Evolutionary conservation across 2,888 invertebrate species (phyloP).

Genomic region (Drosophila mercatorum): DNA sequence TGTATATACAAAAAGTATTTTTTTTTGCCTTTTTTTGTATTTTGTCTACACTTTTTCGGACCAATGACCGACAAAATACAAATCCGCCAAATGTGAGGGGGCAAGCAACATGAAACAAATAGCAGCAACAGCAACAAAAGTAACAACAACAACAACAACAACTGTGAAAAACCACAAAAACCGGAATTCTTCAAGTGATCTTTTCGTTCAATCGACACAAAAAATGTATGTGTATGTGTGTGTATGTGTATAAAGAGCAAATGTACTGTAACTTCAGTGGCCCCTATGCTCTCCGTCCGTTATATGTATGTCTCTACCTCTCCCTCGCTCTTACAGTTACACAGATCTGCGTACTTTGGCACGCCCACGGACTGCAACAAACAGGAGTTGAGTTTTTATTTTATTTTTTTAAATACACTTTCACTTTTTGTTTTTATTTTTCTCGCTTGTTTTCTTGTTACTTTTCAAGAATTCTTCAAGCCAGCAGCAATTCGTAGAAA

Average conservation of each 20-base stretch:
- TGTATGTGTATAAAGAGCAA: slow-evolving; percentile 27
- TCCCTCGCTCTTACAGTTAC: not conserved
- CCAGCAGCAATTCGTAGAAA: slow-evolving; percentile 46
- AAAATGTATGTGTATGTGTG: slow-evolving; percentile 10
- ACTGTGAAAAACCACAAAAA: slow-evolving; percentile 56
- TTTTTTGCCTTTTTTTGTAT: not conserved
- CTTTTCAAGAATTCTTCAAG: slow-evolving; percentile 57
- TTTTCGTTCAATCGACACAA: slow-evolving; percentile 68
- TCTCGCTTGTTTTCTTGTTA: slow-evolving; percentile 20
- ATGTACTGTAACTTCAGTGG: slow-evolving; percentile 51
- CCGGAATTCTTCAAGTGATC: slow-evolving; percentile 80
- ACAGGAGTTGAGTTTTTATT: slow-evolving; percentile 29
- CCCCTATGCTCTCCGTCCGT: slow-evolving; percentile 4
- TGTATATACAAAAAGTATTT: slow-evolving; percentile 8
- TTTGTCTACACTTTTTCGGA: slow-evolving; percentile 64
- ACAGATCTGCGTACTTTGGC: slow-evolving; percentile 25
- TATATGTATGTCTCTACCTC: not conserved
- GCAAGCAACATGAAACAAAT: slow-evolving; percentile 29
- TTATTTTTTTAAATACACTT: slow-evolving; percentile 56
- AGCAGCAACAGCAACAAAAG: slow-evolving; percentile 53
- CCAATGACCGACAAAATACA: slow-evolving; percentile 78
- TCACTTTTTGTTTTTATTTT: slow-evolving; percentile 62
- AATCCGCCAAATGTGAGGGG: slow-evolving; percentile 56
- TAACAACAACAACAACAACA: slow-evolving; percentile 49
- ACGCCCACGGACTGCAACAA: slow-evolving; percentile 44